Base-by-base conservation (phyloP, 1,140 invertebrate genomes). In the Eueides isabella region DNA sequence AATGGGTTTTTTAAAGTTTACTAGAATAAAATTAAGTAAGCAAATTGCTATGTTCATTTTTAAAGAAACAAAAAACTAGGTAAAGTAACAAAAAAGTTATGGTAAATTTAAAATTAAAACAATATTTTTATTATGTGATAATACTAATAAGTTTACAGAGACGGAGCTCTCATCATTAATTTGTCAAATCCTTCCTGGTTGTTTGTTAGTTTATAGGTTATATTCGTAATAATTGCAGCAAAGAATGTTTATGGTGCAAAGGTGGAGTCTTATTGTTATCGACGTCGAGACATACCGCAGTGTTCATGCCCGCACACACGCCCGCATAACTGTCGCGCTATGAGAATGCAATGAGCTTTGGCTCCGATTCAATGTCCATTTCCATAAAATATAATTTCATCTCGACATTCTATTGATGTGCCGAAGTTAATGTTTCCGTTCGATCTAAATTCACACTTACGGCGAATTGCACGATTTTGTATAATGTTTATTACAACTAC, bases 331-430 rank as follows among this genome's bases (percentile, higher is more conserved):
- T 87, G 84, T 88, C 85, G 84, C 75, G 70, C 77, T 81, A 83
- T 76, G 81, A 85, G 85, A 87, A 86, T 90, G 86, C 86, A 88
- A 76, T 78, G 74, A 80, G 74, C 79, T 78, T 89, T 90, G 90
- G 88, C 89, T 86, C 80, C 75, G 86, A 85, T 89, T 91, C 89
- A 91, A 90, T 83, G 78, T 85, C 85, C 84, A 89, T 91, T 89
- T 91, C 83, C 85, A 92, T 91, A 90, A 91, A 91, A 91, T 87
- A 89, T 87, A 87, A 89, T 90, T 89, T 84, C 83, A 85, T 82
- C 80, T 82, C 80, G 71, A 85, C 75, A 76, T 76, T 80, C 77
- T 86, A 78, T 82, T 79, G 79, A 87, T 88, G 81, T 80, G 75
- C 71, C 79, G 80, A 85, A 82, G 82, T 84, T 82, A 85, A 86